These are phyloP conservation scores for Drosophila biarmipes DNA, from an alignment of 1,140 invertebrate species.

Conservation along the genomic window DNA sequence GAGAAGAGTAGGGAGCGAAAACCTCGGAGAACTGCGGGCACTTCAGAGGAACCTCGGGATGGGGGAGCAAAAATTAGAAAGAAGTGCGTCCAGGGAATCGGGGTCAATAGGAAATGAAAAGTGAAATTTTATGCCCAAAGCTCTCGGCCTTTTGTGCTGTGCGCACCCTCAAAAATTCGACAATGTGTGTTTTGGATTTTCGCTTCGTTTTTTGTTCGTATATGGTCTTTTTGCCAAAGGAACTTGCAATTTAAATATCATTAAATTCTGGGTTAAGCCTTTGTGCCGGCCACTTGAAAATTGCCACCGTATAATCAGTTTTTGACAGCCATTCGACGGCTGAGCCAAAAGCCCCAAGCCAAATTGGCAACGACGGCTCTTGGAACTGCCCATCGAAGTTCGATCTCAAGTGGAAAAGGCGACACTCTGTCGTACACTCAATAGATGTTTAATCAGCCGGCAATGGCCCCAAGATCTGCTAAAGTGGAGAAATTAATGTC, in stretches of 20 bases:
- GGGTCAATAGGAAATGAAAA: constrained; percentile 82
- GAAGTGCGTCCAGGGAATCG: constrained; percentile 73
- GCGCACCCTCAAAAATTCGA: background rate
- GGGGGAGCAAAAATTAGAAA: constrained; percentile 63
- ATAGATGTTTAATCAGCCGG: constrained; percentile 37
- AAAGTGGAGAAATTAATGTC: constrained; percentile 10
- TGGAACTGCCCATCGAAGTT: constrained; percentile 1
- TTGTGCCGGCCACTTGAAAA: constrained; percentile 77
- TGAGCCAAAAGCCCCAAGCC: constrained; percentile 36
- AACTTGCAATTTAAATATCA: constrained; percentile 83
- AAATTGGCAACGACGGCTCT: constrained; percentile 38
- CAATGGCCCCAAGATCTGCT: constrained; percentile 15
- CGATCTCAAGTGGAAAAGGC: constrained; percentile 22
- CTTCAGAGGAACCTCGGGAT: constrained; percentile 37
- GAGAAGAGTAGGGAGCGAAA: constrained; percentile 49
- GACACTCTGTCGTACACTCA: constrained; percentile 34
- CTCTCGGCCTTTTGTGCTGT: constrained; percentile 43
- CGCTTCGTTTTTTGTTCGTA: constrained; percentile 31
- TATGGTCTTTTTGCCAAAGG: constrained; percentile 53
- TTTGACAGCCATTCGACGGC: constrained; percentile 61
- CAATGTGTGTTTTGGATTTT: constrained; percentile 41
- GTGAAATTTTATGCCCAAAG: constrained; percentile 70
- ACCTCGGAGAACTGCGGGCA: constrained; percentile 39
- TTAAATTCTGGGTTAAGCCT: constrained; percentile 81
- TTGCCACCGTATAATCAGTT: constrained; percentile 80